Evolutionary conservation across 2,113 vertebrate species (phyloP), one percentile per base, ranked within the genome.

Genomic region (Barnardius zonarius): DNA sequence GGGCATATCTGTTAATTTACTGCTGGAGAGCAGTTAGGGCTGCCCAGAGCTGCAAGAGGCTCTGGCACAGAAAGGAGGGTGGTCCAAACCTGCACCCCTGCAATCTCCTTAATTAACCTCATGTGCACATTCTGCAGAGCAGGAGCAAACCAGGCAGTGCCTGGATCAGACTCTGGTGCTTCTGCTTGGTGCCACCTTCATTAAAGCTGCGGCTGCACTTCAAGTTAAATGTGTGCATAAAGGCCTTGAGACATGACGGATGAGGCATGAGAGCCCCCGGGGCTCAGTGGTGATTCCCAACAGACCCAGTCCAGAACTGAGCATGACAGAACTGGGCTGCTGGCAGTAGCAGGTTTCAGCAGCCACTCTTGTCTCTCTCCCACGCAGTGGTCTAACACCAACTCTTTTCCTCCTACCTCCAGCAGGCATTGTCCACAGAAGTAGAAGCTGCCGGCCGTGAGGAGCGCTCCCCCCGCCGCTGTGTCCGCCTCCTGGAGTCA

Each of bases 401-500:
- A 25, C 11, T 27, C 25, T n/a, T 41, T 57, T 64, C 37, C 73
- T 70, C 73, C 62, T 46, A 43, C 63, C 46, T 70, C 48, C 14
- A 12, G 7, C 97, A 99, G 99, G 97, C 97, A 30, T 37, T 96
- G 0, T 90, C 97, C 5, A 79, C 97, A 5, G 97, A 94, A 4
- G 30, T 98, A 78, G 98, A 98, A 79, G 96, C 97, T 1, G 97
- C 98, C 28, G 97, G 95, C 54, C 98, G 99, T 1, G 97, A 98
- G 67, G 97, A 98, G 43, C 99, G 99, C 11, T 99, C 98, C 1
- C 98, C 98, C 0, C 98, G 99, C 14, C 98, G 99, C 90, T 99
- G 99, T 0, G 98, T 99, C 88, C 98, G 98, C 10, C 98, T 99
- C 44, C 98, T 99, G 41, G 99, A 99, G 97, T 99, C 99, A 39